These are phyloP conservation scores for Danaus melanippus DNA, from an alignment of 1,140 invertebrate species.

Conservation along the genomic window DNA sequence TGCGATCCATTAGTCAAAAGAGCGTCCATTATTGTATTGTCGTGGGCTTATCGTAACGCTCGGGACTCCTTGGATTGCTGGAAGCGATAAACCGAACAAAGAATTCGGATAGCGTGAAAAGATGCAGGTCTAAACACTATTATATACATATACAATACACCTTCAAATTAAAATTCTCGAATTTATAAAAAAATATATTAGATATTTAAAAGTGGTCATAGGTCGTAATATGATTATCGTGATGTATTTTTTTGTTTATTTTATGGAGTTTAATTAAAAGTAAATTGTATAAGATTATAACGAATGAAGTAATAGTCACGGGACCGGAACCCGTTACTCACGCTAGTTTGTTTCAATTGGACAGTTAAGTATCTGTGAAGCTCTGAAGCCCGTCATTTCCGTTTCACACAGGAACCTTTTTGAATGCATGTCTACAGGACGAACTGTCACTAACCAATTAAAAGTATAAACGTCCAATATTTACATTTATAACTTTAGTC, in stretches of 20 bases:
- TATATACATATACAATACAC: too few species aligned
- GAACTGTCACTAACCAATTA: constrained; percentile 2
- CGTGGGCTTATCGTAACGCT: constrained; percentile 61
- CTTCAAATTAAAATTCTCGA: too few species aligned
- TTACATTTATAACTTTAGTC: too few species aligned
- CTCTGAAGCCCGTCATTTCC: constrained; percentile 49
- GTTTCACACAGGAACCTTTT: constrained; percentile 49
- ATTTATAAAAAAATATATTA: too few species aligned
- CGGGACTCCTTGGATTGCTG: constrained; percentile 49
- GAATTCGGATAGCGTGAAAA: constrained; percentile 23
- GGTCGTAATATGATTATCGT: too few species aligned
- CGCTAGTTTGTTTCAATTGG: constrained; percentile 58
- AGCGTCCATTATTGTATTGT: constrained; percentile 67
- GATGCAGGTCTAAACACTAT: neutral
- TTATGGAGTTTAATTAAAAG: constrained; percentile 3
- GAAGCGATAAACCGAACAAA: constrained; percentile 32
- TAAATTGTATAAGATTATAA: constrained; percentile 5
- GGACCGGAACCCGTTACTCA: constrained; percentile 60
- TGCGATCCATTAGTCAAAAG: constrained; percentile 60
- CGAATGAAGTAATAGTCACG: constrained; percentile 41
- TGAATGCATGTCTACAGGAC: constrained; percentile 6
- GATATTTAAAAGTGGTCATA: too few species aligned
- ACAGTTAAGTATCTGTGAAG: constrained; percentile 45
- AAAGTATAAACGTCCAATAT: too few species aligned
- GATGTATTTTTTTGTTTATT: neutral